Evolutionary conservation across 2,888 invertebrate species (phyloP).

Genomic region (Patella ulyssiponensis): DNA sequence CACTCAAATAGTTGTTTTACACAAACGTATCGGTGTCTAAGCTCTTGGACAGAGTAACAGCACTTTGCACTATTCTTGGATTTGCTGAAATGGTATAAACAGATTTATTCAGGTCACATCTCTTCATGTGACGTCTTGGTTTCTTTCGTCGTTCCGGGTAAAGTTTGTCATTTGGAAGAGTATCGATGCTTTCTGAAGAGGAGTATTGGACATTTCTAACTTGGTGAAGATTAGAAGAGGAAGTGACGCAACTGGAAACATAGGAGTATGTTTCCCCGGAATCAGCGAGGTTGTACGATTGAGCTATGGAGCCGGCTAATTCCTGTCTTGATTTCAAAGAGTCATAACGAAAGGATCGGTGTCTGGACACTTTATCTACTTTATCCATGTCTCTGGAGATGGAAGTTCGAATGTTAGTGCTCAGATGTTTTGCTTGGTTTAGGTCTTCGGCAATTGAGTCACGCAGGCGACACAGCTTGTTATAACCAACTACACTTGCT

Average conservation of each 20-base stretch:
- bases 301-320: constrained; percentile 57
- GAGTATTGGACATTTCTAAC: constrained; percentile 12
- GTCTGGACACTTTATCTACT: constrained; percentile 12
- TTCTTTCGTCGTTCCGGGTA: constrained; percentile 26
- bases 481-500: constrained; percentile 23
- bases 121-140: constrained; percentile 11
- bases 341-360: constrained; percentile 27
- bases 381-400: constrained; percentile 42
- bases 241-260: constrained; percentile 52
- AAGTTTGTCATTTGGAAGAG: constrained; percentile 38
- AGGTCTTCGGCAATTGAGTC: constrained; percentile 46
- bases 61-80: neutral
- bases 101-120: constrained; percentile 26
- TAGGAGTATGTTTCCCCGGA: constrained; percentile 53
- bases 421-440: constrained; percentile 41
- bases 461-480: constrained; percentile 23
- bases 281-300: constrained; percentile 58
- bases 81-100: constrained; percentile 30
- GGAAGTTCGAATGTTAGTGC: constrained; percentile 42
- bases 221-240: constrained; percentile 16
- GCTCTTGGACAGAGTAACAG: neutral
- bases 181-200: constrained; percentile 34
- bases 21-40: constrained; percentile 14
- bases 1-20: neutral
- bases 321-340: constrained; percentile 43